Base-by-base conservation (phyloP, 53 echinoderm and acorn worm species). In the Glandiceps talaboti region DNA sequence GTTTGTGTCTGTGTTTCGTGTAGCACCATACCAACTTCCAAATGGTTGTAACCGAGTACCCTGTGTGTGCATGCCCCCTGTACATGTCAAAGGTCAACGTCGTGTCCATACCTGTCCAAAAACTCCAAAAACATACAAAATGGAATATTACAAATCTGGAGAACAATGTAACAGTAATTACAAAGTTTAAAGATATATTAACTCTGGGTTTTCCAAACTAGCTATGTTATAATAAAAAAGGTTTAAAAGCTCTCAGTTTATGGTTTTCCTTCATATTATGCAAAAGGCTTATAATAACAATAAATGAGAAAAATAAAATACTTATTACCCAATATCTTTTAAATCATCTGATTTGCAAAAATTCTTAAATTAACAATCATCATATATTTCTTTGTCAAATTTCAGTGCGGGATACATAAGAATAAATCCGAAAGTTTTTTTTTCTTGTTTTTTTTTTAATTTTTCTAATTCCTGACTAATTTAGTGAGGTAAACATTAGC, bases 181-280 rank as follows among this genome's bases (percentile, higher is more conserved):
- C 83, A 87, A 87, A 84, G 76, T 77, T 83, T 33, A 45, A 75
- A 75, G 80, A 85, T 85, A 85, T 85, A 85, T 85, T 85, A 85
- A 45, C 30, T 32, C 77, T 79, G 29, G 32, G 73, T 81, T 45
- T 45, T 45, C 64, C 64, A 45, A 82, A 78, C 86, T 81, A 81
- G 81, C 86, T 81, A 86, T 85, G 30, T 75, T 75, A 28, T 82
- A 82, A 76, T 76, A 84, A 33, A 75, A 45, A 45, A 45, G 64
- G 64, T 45, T 77, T 80, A 85, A 80, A 85, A 81, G 79, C 45
- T 76, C 33, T 33, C 74, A 64, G 28, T 81, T 76, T 81, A 20
- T 45, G 64, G 64, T 45, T 45, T 45, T 45, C 64, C 64, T 45
- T 45, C 81, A 33, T 78, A n/a, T n/a, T n/a, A 77, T 83, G 87